Evolutionary conservation across 2,888 invertebrate genomes (phyloP).

Genomic region (Plagodis dolabraria): DNA sequence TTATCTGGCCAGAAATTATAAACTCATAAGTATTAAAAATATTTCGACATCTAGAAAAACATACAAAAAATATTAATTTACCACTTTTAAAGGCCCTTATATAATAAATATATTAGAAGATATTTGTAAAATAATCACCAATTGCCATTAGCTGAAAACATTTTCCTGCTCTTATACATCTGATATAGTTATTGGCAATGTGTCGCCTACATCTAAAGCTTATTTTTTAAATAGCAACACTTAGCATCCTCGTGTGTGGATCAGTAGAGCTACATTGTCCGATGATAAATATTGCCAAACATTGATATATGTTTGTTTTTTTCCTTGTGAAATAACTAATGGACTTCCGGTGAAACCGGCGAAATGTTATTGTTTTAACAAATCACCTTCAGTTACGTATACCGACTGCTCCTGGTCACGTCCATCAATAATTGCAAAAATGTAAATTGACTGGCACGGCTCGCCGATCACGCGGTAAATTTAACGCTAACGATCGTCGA

Average conservation of each 20-base stretch:
- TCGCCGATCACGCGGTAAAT: slow-evolving; percentile 65
- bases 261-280: slow-evolving; percentile 11
- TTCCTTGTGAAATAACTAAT: slow-evolving; percentile 29
- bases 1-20: too few relatives aligned
- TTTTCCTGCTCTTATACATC: too few relatives aligned
- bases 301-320: slow-evolving; percentile 19
- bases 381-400: slow-evolving; percentile 30
- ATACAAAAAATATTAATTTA: too few relatives aligned
- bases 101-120: too few relatives aligned
- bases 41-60: too few relatives aligned
- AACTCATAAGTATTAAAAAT: too few relatives aligned
- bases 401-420: slow-evolving; percentile 23
- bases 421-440: slow-evolving; percentile 51
- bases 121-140: too few relatives aligned
- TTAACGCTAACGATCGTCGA: slow-evolving; percentile 75
- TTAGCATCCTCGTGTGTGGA: neutral
- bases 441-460: slow-evolving; percentile 54
- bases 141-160: too few relatives aligned
- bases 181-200: too few relatives aligned
- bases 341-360: slow-evolving; percentile 34
- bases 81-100: too few relatives aligned
- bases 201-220: too few relatives aligned
- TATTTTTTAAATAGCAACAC: neutral
- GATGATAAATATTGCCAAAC: slow-evolving; percentile 1
- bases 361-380: slow-evolving; percentile 34